phyloP scores from a whole-genome alignment of 2,888 invertebrate species.

The Oithona nana region DNA sequence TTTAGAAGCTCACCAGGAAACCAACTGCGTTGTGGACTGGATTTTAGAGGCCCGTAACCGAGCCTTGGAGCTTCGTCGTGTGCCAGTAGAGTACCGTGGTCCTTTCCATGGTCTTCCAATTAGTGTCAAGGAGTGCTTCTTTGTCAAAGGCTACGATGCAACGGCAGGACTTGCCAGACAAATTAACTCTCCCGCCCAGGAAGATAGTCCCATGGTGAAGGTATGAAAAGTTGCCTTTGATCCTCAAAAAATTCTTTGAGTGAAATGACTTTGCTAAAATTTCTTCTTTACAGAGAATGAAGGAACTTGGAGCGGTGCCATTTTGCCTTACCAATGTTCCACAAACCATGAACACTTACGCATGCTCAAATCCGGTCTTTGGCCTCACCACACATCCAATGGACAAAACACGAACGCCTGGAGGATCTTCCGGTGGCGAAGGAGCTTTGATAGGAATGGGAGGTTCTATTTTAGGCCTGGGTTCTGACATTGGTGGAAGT shows the following conservation, averaged over 20 bases:
- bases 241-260: background rate
- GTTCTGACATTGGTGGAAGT: constrained; percentile 32
- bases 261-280: background rate
- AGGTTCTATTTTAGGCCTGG: constrained; percentile 29
- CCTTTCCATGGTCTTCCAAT: constrained; percentile 26
- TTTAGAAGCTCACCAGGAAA: constrained; percentile 22
- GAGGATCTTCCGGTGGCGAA: constrained; percentile 31
- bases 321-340: constrained; percentile 31
- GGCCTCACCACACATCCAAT: constrained; percentile 29
- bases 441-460: constrained; percentile 28
- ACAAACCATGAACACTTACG: constrained; percentile 24
- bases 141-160: constrained; percentile 26
- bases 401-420: constrained; percentile 25
- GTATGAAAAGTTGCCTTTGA: background rate
- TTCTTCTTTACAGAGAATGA: background rate
- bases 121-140: constrained; percentile 26
- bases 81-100: constrained; percentile 23
- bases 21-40: constrained; percentile 25
- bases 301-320: constrained; percentile 25
- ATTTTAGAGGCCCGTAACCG: constrained; percentile 22
- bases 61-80: constrained; percentile 21
- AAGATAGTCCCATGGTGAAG: constrained; percentile 20
- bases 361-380: constrained; percentile 27
- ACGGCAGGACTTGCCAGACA: constrained; percentile 26
- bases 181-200: constrained; percentile 23